Base-by-base conservation (phyloP, 2,113 vertebrate genomes). In the Lepisosteus osseus region DNA sequence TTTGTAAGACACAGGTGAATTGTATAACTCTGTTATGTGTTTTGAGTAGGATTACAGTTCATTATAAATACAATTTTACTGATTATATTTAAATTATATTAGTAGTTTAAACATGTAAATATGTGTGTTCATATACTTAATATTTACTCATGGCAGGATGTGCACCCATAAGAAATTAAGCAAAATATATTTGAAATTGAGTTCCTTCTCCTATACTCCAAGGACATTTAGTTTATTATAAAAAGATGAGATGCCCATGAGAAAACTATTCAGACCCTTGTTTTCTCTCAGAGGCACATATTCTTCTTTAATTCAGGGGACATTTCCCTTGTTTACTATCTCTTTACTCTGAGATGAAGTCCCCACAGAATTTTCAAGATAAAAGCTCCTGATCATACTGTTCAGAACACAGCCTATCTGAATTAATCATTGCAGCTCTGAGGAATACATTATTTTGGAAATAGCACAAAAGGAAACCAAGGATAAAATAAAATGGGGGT, bases 241-340 rank as follows among this genome's bases (percentile, higher is more conserved):
- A 67, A 65, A 40, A 29, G 62, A 54, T 59, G 12, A 2, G 13
- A 7, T 40, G 42, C 41, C 71, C 17, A 29, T 41, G 55, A 61
- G 55, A 45, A 47, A 44, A 54, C 13, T 65, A 43, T 55, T 55
- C 13, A 42, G 44, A 55, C 41, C 51, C 54, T 61, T 72, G 54
- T 59, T 67, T 67, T 72, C 65, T 59, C 15, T 72, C 64, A 67
- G 67, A 44, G 65, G 65, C 44, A 66, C 15, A 44, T 56, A 45
- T 61, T n/a, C 41, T 45, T 61, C 54, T 67, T 67, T 41, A 72
- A 45, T 72, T 67, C 15, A 67, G 67, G 64, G 15, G 17, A 72
- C 66, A 59, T 61, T 72, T 67, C 54, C 61, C 42, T 67, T 61
- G 55, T 67, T 51, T 29, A 7, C 54, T 59, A 3, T 17, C 15